These are phyloP conservation scores for Clostera curtula DNA, from an alignment of 2,888 invertebrate species.

Conservation along the genomic window DNA sequence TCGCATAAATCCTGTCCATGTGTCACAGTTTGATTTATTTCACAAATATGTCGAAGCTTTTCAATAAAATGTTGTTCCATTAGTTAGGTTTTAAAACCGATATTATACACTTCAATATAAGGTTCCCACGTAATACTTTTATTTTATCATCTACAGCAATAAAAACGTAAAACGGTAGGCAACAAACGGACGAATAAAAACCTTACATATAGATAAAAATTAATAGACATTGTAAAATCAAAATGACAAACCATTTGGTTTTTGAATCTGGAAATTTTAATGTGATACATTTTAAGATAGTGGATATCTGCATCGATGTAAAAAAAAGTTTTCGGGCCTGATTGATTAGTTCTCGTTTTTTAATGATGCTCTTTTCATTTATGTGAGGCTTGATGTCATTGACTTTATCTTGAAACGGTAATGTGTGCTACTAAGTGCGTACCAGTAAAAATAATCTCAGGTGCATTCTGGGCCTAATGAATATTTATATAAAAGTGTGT, in stretches of 20 bases:
- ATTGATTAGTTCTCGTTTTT: constrained; percentile 1
- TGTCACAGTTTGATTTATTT: constrained; percentile 23
- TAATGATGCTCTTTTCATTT: not conserved
- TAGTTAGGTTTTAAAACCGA: constrained; percentile 32
- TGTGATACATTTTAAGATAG: constrained; percentile 29
- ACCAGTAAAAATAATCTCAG: not conserved
- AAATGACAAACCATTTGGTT: constrained; percentile 35
- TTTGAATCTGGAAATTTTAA: too few species aligned
- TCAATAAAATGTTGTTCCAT: constrained; percentile 27
- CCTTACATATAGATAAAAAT: constrained; percentile 49
- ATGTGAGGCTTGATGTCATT: not conserved
- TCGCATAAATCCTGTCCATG: constrained; percentile 7
- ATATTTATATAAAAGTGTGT: too few species aligned
- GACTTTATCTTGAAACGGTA: not conserved
- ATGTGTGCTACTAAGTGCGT: not conserved
- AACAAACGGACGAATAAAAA: constrained; percentile 43
- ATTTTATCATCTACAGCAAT: constrained; percentile 26
- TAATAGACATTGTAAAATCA: constrained; percentile 47
- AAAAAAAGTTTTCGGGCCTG: constrained; percentile 5
- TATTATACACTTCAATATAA: constrained; percentile 24
- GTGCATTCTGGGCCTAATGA: too few species aligned
- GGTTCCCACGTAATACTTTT: constrained; percentile 31
- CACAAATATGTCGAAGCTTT: constrained; percentile 8
- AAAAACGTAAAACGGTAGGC: constrained; percentile 54
- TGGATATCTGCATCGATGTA: constrained; percentile 31